These are phyloP conservation scores for Arenicola marina DNA, from an alignment of 2,888 invertebrate species.

Conservation along the genomic window DNA sequence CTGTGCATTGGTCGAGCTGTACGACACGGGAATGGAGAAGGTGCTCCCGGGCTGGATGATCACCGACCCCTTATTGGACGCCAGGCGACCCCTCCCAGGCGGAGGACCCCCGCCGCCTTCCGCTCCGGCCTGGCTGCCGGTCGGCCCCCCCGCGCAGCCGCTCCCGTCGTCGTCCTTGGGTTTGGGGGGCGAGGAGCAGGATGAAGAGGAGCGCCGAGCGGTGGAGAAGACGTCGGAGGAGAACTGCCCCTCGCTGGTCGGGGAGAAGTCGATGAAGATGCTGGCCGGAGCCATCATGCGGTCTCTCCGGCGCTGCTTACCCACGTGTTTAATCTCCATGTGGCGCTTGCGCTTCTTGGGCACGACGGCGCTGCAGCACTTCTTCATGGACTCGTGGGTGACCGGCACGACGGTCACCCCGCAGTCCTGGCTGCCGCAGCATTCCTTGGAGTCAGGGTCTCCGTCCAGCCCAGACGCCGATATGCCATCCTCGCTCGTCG, in stretches of 20 bases:
- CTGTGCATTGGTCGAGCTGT: no score
- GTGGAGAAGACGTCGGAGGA: not conserved
- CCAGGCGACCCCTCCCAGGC: not conserved
- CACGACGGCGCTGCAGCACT: constrained; percentile 53
- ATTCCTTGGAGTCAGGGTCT: constrained; percentile 15
- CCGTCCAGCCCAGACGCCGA: not conserved
- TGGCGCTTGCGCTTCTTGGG: constrained; percentile 55
- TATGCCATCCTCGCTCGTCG: no score
- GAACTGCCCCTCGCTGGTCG: constrained; percentile 27
- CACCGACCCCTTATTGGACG: constrained; percentile 27
- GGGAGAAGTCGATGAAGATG: constrained; percentile 44
- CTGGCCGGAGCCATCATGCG: constrained; percentile 19
- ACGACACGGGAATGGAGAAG: constrained; percentile 42
- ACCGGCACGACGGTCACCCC: constrained; percentile 46
- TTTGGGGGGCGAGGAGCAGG: not conserved
- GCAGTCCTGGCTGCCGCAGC: constrained; percentile 44
- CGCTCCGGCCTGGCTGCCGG: not conserved
- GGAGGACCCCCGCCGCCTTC: not conserved
- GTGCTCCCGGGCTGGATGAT: constrained; percentile 40
- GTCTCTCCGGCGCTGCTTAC: constrained; percentile 2
- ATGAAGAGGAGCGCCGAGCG: not conserved
- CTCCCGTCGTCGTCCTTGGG: not conserved
- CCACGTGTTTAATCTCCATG: constrained; percentile 42
- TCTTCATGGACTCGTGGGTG: constrained; percentile 41
- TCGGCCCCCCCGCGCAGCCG: not conserved